These are phyloP conservation scores for Drosophila chauvacae DNA, from an alignment of 1,140 invertebrate genomes.

Conservation along the genomic window DNA sequence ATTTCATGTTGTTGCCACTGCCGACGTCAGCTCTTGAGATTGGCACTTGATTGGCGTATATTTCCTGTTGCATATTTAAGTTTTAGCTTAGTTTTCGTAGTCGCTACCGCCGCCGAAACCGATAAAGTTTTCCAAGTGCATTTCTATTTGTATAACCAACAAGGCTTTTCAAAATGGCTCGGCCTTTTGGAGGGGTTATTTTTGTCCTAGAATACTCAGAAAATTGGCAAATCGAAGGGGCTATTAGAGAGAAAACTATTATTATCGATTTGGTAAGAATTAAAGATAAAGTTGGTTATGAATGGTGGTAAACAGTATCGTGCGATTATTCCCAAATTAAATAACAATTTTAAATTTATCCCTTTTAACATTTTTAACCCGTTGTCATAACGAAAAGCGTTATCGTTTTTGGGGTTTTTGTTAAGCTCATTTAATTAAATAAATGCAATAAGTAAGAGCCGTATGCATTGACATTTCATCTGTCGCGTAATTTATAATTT, in stretches of 20 bases:
- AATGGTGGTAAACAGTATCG: background rate
- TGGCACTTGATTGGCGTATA: conserved; percentile 83
- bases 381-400: background rate
- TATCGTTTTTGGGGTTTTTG: conserved; percentile 38
- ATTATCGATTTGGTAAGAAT: background rate
- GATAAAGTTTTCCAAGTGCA: conserved; percentile 67
- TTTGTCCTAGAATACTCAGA: background rate
- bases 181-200: background rate
- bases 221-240: background rate
- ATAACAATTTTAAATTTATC: background rate
- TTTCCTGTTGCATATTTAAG: conserved; percentile 83
- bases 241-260: background rate
- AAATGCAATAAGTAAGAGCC: conserved; percentile 74
- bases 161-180: conserved; percentile 36
- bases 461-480: conserved; percentile 79
- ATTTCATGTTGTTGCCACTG: conserved; percentile 68
- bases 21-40: conserved; percentile 72
- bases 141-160: conserved; percentile 77
- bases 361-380: too few relatives aligned
- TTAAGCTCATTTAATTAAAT: conserved; percentile 72
- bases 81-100: conserved; percentile 56
- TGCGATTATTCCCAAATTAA: background rate
- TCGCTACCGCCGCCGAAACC: conserved; percentile 19
- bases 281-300: background rate
- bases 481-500: conserved; percentile 82